Conservation (phyloP, 2,888 invertebrate species). For the Cryptophagus acutangulus region DNA sequence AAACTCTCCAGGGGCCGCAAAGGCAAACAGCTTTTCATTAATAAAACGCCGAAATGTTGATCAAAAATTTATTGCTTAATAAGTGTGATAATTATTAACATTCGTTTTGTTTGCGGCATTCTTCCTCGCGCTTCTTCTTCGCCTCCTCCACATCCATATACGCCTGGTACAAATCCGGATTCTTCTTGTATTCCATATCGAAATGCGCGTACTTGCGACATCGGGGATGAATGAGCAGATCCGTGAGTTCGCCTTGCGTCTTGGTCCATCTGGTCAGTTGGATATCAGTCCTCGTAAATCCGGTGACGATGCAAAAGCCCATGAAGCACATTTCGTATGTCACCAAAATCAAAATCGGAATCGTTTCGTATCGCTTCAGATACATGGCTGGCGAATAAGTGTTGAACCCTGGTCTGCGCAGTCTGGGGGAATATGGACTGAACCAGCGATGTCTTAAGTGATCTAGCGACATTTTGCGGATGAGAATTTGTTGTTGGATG, state of each 20-base stretch:
- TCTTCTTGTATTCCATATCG: background rate
- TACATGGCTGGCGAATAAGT: no score
- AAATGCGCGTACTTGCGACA: background rate
- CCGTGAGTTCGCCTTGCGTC: background rate
- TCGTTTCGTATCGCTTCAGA: no score
- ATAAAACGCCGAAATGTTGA: no score
- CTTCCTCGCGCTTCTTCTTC: background rate
- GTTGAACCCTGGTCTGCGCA: no score
- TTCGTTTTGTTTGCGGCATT: no score
- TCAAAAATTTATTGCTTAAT: no score
- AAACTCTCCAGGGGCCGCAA: slow-evolving; percentile 19
- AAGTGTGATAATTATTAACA: no score
- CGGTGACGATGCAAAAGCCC: background rate
- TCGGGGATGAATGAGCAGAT: background rate
- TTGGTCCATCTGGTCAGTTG: background rate
- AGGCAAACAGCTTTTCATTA: no score
- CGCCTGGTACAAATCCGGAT: slow-evolving; percentile 4
- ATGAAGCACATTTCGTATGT: background rate
- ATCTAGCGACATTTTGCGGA: no score
- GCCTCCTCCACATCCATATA: slow-evolving; percentile 1
- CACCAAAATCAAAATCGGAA: background rate
- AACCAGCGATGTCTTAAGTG: no score
- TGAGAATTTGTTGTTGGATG: no score
- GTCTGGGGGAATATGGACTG: no score
- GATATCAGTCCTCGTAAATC: slow-evolving; percentile 2